phyloP scores from a whole-genome alignment of 2,797 vertebrate species.

The Megalops cyprinoides region DNA sequence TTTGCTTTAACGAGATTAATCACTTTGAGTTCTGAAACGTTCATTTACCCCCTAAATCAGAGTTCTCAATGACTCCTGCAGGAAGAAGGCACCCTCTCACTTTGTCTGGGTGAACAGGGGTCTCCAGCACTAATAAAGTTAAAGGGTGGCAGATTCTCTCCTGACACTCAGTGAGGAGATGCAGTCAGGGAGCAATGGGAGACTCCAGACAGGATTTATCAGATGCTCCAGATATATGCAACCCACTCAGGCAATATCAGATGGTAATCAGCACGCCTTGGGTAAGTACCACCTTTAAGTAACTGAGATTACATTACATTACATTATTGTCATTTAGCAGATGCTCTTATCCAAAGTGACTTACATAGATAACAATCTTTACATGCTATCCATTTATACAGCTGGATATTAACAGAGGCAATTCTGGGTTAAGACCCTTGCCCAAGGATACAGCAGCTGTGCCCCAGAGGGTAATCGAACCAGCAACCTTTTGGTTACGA shows the following conservation, averaged over 20 bases:
- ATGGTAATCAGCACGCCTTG: not conserved
- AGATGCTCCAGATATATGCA: not conserved
- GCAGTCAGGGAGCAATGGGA: not conserved
- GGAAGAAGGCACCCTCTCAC: not conserved
- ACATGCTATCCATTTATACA: too few relatives aligned
- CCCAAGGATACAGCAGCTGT: too few relatives aligned
- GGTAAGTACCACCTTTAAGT: not conserved
- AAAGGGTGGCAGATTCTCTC: not conserved
- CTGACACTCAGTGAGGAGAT: not conserved
- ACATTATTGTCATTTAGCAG: too few relatives aligned
- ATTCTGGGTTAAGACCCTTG: too few relatives aligned
- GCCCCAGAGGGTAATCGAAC: too few relatives aligned
- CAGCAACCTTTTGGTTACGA: too few relatives aligned
- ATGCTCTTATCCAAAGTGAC: not conserved
- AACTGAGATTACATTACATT: not conserved
- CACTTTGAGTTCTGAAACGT: not conserved
- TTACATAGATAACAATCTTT: too few relatives aligned
- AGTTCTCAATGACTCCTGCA: not conserved
- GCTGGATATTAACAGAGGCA: too few relatives aligned
- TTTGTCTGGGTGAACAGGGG: not conserved
- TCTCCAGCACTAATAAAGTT: not conserved
- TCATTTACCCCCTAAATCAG: not conserved
- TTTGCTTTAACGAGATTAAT: conserved; percentile 11
- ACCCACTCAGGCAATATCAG: not conserved
- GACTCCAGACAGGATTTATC: not conserved